phyloP scores from a whole-genome alignment of 2,888 invertebrate genomes.

The Drosophila kuntzei region DNA sequence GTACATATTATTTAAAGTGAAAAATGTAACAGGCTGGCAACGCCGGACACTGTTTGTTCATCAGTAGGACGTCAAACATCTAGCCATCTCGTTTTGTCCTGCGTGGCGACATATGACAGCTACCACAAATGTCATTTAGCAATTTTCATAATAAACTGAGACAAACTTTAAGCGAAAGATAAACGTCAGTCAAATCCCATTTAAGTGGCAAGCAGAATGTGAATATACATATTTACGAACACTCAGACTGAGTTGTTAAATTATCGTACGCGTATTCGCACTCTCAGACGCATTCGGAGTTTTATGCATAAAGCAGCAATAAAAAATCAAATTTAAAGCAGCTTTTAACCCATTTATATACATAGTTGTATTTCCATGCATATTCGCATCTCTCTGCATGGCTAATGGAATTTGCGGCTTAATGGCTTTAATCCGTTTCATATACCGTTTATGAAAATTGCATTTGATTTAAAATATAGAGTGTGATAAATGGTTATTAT shows the following conservation, averaged over 20 bases:
- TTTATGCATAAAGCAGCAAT: slow-evolving; percentile 22
- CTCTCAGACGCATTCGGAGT: neutral
- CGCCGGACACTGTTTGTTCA: neutral
- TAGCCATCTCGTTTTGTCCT: slow-evolving; percentile 1
- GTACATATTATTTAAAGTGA: neutral
- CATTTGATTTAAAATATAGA: slow-evolving; percentile 11
- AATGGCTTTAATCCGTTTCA: slow-evolving; percentile 5
- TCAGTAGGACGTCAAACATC: neutral
- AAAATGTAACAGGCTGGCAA: slow-evolving; percentile 1
- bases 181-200: neutral
- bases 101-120: neutral
- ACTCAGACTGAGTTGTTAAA: slow-evolving; percentile 12
- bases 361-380: slow-evolving; percentile 21
- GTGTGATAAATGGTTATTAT: slow-evolving; percentile 39
- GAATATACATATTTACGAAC: slow-evolving; percentile 1
- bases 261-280: slow-evolving; percentile 13
- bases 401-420: slow-evolving; percentile 28
- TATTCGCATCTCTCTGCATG: neutral
- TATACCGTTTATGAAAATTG: slow-evolving; percentile 16
- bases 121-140: slow-evolving; percentile 3
- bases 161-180: slow-evolving; percentile 7
- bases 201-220: slow-evolving; percentile 10
- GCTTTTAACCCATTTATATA: slow-evolving; percentile 31
- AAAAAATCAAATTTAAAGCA: slow-evolving; percentile 44
- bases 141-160: slow-evolving; percentile 11